phyloP scores from a whole-genome alignment of 2,888 invertebrate species.

The Thymelicus lineola region DNA sequence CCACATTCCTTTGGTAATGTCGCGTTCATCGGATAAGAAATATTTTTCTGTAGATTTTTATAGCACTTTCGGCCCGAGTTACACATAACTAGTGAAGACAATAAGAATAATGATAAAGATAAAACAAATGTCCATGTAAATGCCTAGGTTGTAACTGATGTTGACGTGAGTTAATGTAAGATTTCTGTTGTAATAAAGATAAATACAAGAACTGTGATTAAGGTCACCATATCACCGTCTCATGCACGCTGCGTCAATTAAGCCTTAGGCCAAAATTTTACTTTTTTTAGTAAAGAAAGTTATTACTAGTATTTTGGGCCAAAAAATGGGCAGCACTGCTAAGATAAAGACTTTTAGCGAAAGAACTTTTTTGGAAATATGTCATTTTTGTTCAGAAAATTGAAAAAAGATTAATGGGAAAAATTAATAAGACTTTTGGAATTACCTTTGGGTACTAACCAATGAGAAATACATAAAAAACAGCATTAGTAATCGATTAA shows the following conservation, averaged over 20 bases:
- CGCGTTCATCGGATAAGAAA: slow-evolving; percentile 33
- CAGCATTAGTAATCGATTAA: too few species aligned
- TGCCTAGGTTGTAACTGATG: background rate
- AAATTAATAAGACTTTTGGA: too few species aligned
- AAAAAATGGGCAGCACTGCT: too few species aligned
- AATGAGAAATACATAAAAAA: too few species aligned
- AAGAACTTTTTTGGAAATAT: too few species aligned
- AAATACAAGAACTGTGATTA: background rate
- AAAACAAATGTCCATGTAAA: background rate
- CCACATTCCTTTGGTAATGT: slow-evolving; percentile 26
- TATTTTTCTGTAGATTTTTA: slow-evolving; percentile 25
- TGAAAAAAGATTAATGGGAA: background rate
- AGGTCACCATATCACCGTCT: background rate
- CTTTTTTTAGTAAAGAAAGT: background rate
- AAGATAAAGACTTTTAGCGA: too few species aligned
- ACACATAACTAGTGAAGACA: background rate
- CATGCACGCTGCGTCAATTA: background rate
- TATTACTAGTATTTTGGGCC: background rate
- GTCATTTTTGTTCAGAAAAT: background rate
- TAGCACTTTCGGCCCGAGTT: background rate
- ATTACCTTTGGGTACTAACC: background rate
- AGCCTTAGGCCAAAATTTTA: background rate
- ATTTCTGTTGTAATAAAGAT: slow-evolving; percentile 2
- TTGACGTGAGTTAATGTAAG: background rate
- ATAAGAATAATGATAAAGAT: slow-evolving; percentile 6